Base-by-base conservation (phyloP, 1,140 invertebrate genomes). In the Fopius arisanus region DNA sequence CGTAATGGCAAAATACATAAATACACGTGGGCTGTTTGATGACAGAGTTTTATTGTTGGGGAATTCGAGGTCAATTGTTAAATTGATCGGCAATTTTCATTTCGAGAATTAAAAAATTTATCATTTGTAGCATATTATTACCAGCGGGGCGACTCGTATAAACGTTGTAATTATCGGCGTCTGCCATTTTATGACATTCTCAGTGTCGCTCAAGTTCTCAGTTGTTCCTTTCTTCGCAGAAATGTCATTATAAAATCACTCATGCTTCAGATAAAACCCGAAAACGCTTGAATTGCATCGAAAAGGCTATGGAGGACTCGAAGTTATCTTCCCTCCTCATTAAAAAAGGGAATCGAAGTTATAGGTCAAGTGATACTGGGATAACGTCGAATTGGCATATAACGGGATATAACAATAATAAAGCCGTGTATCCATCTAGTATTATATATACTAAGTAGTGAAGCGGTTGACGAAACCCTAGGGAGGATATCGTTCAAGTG, bases 1-100 rank as follows among this genome's bases (percentile, higher is more conserved):
- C 5, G 5, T 16, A 51, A 48, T 2, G 67, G 23, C 48, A 29
- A 63, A 16, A 40, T 40, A 19, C 54, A 23, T 19, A 48, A 69
- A 69, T 51, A 69, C 70, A 79, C 77, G 82, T 82, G 80, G 79
- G 82, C 78, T 76, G 83, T 76, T 51, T 51, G 43, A 51, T 78
- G 75, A 85, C 79, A 82, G 82, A 78, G 74, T 71, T 82, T 83
- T 81, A 84, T 85, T 84, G 82, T 79, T 67, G 65, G 74, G 83
- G 81, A 84, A 86, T 85, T 84, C 82, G 79, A 84, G 83, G 83
- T 83, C 84, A 86, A 86, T 85, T 86, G 82, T 70, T 84, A 85
- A 85, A 84, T 84, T 84, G 83, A 86, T 84, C 83, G 79, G 73
- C 82, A 84, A 86, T 86, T 86, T 82, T 84, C 82, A 84, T 85